Percentiles rank a stretch among this genome's conserved stretches.
These are phyloP conservation scores for Phrynocephalus versicolor DNA, from an alignment of 2,113 vertebrate genomes.

Conservation along the genomic window DNA sequence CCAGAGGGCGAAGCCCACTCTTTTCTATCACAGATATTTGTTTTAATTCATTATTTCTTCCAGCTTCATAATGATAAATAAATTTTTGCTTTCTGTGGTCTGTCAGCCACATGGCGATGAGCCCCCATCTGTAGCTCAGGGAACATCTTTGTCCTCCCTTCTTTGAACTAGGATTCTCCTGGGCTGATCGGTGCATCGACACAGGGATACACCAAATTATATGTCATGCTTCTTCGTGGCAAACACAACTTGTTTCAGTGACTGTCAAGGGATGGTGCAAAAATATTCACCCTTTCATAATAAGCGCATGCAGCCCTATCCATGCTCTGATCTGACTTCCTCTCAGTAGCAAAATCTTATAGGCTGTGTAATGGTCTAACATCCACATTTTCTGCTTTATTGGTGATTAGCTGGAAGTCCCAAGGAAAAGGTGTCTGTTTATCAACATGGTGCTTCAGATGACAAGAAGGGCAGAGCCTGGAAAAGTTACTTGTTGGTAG, in stretches of 20 bases:
- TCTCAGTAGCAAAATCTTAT: background rate
- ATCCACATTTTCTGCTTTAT: too few relatives aligned
- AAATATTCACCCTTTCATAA: background rate
- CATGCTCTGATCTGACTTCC: background rate
- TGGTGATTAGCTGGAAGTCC: too few relatives aligned
- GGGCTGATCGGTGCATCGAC: constrained; percentile 17
- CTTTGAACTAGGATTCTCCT: constrained; percentile 44
- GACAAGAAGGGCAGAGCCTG: too few relatives aligned
- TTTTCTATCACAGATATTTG: constrained; percentile 51
- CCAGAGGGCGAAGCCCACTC: constrained; percentile 35
- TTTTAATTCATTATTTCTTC: constrained; percentile 45
- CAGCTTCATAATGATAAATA: constrained; percentile 54
- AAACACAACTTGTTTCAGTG: background rate
- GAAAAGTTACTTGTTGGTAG: too few relatives aligned
- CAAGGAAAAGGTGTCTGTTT: background rate
- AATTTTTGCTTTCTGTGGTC: constrained; percentile 53
- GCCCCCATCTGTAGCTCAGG: constrained; percentile 17
- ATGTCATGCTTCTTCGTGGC: too few relatives aligned
- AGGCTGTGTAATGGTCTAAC: too few relatives aligned
- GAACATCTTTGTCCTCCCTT: constrained; percentile 26
- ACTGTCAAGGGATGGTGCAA: background rate
- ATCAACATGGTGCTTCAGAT: background rate
- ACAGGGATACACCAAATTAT: background rate
- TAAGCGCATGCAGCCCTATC: background rate
- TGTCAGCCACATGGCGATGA: constrained; percentile 70